Percentiles rank a stretch among this genome's conserved stretches.
These are phyloP conservation scores for Bradysia coprophila DNA, from an alignment of 1,140 invertebrate genomes.

Conservation along the genomic window DNA sequence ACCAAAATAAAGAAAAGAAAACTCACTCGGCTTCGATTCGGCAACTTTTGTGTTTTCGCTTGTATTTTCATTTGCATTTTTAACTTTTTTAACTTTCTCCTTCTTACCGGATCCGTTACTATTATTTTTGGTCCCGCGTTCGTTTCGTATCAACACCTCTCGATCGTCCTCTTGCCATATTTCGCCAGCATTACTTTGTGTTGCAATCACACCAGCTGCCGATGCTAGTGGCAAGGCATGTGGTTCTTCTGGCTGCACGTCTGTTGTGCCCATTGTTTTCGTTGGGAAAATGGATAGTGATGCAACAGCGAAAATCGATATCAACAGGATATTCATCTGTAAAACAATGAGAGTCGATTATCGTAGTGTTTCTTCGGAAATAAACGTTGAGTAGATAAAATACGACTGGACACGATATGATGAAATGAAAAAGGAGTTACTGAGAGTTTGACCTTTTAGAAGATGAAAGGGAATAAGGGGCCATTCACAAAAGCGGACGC, in stretches of 20 bases:
- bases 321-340: slow-evolving; percentile 1
- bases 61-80: background rate
- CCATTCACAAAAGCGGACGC: no score
- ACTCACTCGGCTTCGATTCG: background rate
- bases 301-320: background rate
- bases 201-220: slow-evolving; percentile 12
- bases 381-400: no score
- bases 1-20: background rate
- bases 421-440: no score
- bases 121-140: slow-evolving; percentile 45
- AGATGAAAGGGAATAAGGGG: no score
- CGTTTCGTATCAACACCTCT: slow-evolving; percentile 53
- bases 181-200: slow-evolving; percentile 25
- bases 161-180: slow-evolving; percentile 53
- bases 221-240: slow-evolving; percentile 19
- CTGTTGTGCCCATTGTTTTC: slow-evolving; percentile 9
- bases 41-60: background rate
- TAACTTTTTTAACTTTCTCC: slow-evolving; percentile 4
- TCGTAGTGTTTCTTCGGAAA: no score
- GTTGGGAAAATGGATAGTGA: slow-evolving; percentile 11
- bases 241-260: slow-evolving; percentile 16
- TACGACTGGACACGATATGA: no score
- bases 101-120: slow-evolving; percentile 5
- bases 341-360: no score
- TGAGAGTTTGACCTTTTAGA: no score